Percentiles rank a stretch among this genome's conserved stretches.
Conservation (phyloP, 2,888 invertebrate species). For the Nymphalis polychloros region DNA sequence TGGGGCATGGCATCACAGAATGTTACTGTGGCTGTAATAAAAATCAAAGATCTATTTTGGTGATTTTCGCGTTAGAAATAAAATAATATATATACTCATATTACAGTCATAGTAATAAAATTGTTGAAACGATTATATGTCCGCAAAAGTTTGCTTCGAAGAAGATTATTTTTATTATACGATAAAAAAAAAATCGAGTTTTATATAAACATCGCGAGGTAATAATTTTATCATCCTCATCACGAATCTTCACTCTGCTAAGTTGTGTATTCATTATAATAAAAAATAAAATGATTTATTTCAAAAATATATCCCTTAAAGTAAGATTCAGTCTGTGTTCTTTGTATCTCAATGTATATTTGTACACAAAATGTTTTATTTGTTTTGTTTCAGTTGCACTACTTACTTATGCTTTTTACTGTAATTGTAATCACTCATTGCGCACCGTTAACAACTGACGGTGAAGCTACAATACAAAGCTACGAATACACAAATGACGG, state of each 20-base stretch:
- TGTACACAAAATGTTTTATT: not conserved
- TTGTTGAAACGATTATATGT: no score
- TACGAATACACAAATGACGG: conserved; percentile 41
- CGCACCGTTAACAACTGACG: conserved; percentile 28
- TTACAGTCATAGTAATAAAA: no score
- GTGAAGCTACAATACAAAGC: conserved; percentile 33
- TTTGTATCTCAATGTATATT: not conserved
- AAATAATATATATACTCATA: no score
- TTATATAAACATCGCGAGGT: not conserved
- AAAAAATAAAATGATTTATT: not conserved
- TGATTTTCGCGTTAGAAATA: no score
- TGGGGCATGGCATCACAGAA: no score
- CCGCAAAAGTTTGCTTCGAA: no score
- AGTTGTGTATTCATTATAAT: not conserved
- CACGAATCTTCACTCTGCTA: not conserved
- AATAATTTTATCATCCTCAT: not conserved
- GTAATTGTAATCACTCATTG: conserved; percentile 3
- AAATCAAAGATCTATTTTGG: no score
- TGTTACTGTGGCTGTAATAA: no score
- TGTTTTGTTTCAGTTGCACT: conserved; percentile 8
- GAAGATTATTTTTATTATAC: no score
- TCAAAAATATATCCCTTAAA: not conserved
- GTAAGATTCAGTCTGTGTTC: not conserved
- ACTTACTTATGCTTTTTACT: not conserved
- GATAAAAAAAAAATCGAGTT: not conserved